Evolutionary conservation across 1,140 invertebrate genomes (phyloP).

Genomic region (Magallana angulata): DNA sequence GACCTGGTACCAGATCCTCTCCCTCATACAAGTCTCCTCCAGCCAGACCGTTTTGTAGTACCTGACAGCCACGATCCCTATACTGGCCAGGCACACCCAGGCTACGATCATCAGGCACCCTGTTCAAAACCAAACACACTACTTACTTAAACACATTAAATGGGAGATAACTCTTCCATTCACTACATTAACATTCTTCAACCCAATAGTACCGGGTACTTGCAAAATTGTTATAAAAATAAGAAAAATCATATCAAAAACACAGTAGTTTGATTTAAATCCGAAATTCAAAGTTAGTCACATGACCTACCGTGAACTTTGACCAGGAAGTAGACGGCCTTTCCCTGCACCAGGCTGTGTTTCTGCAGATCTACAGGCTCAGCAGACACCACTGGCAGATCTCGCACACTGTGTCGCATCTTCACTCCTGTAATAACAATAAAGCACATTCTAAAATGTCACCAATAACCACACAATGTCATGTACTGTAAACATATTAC

Average conservation of each 20-base stretch:
- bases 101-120: conserved; percentile 89
- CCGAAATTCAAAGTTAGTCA: too few species aligned
- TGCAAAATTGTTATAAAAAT: too few species aligned
- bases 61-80: conserved; percentile 92
- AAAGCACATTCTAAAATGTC: too few species aligned
- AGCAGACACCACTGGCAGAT: conserved; percentile 47
- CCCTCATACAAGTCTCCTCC: conserved; percentile 87
- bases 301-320: conserved; percentile 66
- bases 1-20: conserved; percentile 92
- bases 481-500: too few species aligned
- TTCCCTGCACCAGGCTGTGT: conserved; percentile 71
- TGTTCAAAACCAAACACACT: conserved; percentile 66
- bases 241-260: neutral
- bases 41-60: conserved; percentile 95
- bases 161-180: neutral
- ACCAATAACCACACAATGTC: too few species aligned
- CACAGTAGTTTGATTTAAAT: neutral
- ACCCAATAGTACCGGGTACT: too few species aligned
- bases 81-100: conserved; percentile 92
- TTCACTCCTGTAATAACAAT: conserved; percentile 42
- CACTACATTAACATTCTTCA: neutral
- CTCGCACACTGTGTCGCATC: conserved; percentile 40
- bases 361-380: conserved; percentile 57
- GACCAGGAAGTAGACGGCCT: conserved; percentile 76
- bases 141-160: too few species aligned